These are phyloP conservation scores for Cervus canadensis DNA, from an alignment of 2,113 vertebrate species.

Conservation along the genomic window DNA sequence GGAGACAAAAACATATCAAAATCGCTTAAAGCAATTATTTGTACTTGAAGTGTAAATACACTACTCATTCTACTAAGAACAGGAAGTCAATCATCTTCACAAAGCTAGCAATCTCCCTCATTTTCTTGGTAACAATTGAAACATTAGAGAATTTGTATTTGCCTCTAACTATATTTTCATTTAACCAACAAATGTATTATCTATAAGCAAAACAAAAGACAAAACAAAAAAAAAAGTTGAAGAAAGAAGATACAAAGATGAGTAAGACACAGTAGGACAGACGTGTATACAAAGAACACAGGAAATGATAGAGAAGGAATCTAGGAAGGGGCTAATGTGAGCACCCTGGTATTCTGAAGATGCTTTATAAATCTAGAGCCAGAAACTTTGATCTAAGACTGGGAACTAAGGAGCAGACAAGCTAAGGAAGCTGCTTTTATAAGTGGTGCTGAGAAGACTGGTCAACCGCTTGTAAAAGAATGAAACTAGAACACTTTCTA, in stretches of 20 bases:
- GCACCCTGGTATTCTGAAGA: neutral
- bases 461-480: neutral
- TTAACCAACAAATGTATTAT: constrained; percentile 21
- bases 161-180: neutral
- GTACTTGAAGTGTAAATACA: neutral
- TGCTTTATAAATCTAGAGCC: constrained; percentile 32
- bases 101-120: neutral
- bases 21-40: constrained; percentile 11
- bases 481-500: neutral
- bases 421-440: constrained; percentile 18
- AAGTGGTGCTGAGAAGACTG: neutral
- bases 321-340: neutral
- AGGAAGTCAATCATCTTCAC: neutral
- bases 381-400: neutral
- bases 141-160: neutral
- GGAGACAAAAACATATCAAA: constrained; percentile 6
- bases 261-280: neutral
- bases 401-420: neutral
- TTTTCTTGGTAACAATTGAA: neutral
- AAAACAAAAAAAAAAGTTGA: neutral
- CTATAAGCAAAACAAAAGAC: neutral
- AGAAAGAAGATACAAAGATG: neutral
- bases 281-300: neutral
- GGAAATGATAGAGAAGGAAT: neutral
- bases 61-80: neutral